Evolutionary conservation across 2,797 vertebrate species (phyloP).

Genomic region (Xerus rutilus): DNA sequence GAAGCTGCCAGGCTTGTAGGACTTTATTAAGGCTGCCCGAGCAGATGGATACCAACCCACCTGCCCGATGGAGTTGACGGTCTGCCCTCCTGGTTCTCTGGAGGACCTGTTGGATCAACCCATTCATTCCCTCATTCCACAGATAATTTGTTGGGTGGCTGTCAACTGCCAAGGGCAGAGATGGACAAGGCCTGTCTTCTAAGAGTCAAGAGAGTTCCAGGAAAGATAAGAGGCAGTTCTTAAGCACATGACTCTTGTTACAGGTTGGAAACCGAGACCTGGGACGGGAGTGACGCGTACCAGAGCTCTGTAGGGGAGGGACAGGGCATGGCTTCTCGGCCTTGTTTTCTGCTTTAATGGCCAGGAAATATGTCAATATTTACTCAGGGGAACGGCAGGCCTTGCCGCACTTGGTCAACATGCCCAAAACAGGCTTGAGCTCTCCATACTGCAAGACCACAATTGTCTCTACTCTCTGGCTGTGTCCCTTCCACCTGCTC

Average conservation of each 20-base stretch:
- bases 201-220: background rate
- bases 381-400: slow-evolving; percentile 79
- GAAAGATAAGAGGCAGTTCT: background rate
- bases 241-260: background rate
- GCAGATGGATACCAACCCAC: background rate
- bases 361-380: slow-evolving; percentile 88
- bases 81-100: background rate
- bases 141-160: background rate
- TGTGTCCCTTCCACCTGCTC: background rate
- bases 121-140: background rate
- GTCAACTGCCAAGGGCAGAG: background rate
- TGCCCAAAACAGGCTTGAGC: background rate
- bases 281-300: background rate
- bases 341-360: slow-evolving; percentile 74
- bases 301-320: background rate
- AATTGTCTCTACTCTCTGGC: background rate
- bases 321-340: background rate
- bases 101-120: background rate
- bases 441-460: background rate
- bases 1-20: background rate
- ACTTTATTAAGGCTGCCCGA: background rate
- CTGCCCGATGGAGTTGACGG: fast-evolving
- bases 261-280: background rate
- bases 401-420: slow-evolving; percentile 79
- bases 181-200: background rate